Evolutionary conservation across 2,888 invertebrate species (phyloP).

Genomic region (Limnephilus auricula): DNA sequence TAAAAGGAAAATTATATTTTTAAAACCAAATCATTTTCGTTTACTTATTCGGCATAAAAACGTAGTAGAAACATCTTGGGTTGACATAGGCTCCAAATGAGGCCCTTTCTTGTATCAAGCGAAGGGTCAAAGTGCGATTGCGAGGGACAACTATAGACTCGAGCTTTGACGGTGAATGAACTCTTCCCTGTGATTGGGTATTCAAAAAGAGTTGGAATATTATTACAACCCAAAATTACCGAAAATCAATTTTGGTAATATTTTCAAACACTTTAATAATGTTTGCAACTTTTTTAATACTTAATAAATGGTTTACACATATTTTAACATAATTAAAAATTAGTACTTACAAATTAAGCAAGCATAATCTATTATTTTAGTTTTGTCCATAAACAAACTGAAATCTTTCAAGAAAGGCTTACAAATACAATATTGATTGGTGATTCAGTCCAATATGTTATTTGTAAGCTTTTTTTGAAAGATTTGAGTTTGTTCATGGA

Average conservation of each 20-base stretch:
- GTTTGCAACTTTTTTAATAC: background rate
- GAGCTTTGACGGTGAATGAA: background rate
- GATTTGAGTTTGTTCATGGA: too few species aligned
- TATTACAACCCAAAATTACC: background rate
- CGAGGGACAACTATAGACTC: background rate
- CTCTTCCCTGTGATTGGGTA: constrained; percentile 22
- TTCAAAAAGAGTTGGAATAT: constrained; percentile 20
- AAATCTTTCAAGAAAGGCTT: too few species aligned
- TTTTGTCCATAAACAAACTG: too few species aligned
- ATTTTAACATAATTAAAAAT: too few species aligned
- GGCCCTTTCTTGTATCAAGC: constrained; percentile 1
- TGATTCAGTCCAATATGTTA: too few species aligned
- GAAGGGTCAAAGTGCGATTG: constrained; percentile 29
- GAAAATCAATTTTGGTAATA: background rate
- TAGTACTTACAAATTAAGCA: too few species aligned
- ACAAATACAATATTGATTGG: too few species aligned
- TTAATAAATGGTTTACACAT: background rate
- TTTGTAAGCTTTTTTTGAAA: too few species aligned
- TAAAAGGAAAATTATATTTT: background rate
- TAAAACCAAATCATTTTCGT: constrained; percentile 4
- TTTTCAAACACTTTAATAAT: background rate
- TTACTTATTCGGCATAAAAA: background rate
- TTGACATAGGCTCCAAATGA: background rate
- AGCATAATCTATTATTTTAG: too few species aligned
- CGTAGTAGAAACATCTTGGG: background rate